Base-by-base conservation (phyloP, 2,797 vertebrate species). In the Menidia menidia region DNA sequence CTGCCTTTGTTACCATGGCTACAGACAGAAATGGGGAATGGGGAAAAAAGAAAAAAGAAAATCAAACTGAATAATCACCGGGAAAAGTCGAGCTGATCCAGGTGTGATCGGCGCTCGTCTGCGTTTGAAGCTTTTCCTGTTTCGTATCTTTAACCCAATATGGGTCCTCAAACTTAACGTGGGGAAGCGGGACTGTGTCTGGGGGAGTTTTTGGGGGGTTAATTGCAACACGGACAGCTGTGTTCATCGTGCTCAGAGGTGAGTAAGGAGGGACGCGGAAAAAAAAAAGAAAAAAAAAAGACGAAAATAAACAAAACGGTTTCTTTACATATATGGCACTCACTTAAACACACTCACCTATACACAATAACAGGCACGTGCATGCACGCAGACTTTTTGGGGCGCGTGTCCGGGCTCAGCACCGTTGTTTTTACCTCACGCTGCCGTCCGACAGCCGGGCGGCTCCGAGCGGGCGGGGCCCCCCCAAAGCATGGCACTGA, bases 281-380 rank as follows among this genome's bases (percentile, higher is more conserved):
- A 48, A 63, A 56, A 48, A 39, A 53, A 16, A 31, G 56, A 13
- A 6, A 47, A 47, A 48, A 19, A 10, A 64, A 30, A 68, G 13
- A 31, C 47, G 39, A n/a, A n/a, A n/a, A n/a, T 60, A 39, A 18
- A 61, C 41, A 65, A 60, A 71, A 59, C 58, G 71, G 58, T 51
- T 65, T 57, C 48, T 66, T 70, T 67, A 58, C 77, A 83, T 73
- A 62, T 87, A 88, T 92, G 90, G 90, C 90, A 92, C 89, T 88
- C 86, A 35, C 66, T 71, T 53, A 81, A 73, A 87, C 68, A 67
- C 58, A 75, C 73, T 47, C 54, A 70, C 45, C 45, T 48, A 53
- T 8, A 71, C 52, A 80, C 73, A 53, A 30, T 6, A 42, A 72
- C 71, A 76, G 39, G 77, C 54, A 71, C 58, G 64, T 44, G 51